Evolutionary conservation across 2,113 vertebrate genomes (phyloP).

Genomic region (Mustelus asterias): DNA sequence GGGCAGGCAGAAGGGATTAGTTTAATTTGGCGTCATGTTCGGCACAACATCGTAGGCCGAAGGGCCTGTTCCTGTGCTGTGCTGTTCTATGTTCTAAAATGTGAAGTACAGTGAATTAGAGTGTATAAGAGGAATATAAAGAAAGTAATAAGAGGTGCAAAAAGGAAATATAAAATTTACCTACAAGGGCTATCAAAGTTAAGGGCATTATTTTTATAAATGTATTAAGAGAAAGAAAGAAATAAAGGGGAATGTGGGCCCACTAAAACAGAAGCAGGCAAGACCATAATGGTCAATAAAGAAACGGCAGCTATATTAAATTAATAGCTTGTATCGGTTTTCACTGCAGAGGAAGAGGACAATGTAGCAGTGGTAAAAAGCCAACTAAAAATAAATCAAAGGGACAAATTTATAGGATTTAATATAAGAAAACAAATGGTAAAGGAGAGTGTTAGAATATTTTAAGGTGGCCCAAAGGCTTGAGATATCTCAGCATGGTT

Average conservation of each 20-base stretch:
- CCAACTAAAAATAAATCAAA: too few species aligned
- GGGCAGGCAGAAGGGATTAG: too few species aligned
- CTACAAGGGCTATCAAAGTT: background rate
- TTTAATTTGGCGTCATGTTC: too few species aligned
- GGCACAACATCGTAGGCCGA: too few species aligned
- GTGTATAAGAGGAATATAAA: background rate
- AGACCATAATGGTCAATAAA: too few species aligned
- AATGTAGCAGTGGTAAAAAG: background rate
- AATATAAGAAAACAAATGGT: background rate
- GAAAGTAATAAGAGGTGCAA: background rate
- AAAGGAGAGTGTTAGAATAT: background rate
- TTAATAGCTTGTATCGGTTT: background rate
- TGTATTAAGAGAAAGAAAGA: background rate
- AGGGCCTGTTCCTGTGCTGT: too few species aligned
- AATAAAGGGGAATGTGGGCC: background rate
- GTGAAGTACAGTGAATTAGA: background rate
- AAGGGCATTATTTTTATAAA: too few species aligned
- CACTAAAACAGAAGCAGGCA: background rate
- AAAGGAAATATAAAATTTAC: background rate
- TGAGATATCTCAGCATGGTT: too few species aligned
- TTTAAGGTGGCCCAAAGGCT: too few species aligned
- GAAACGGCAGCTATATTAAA: background rate
- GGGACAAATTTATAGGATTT: background rate
- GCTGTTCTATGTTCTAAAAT: too few species aligned
- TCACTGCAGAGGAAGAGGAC: background rate